Conservation (phyloP, 2,888 invertebrate species). For the Prosapia bicincta region DNA sequence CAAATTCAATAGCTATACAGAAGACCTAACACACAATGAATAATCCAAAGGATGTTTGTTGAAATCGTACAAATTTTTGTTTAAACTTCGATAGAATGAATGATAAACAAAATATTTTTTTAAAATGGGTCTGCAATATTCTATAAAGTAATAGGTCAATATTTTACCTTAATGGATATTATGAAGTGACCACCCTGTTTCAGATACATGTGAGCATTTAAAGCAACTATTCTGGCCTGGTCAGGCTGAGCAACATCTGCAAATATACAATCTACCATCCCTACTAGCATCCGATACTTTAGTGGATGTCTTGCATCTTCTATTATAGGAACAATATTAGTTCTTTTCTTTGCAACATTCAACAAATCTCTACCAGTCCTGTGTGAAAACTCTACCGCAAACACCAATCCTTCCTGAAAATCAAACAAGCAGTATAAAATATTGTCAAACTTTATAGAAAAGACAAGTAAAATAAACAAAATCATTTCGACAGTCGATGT, state of each 20-base stretch:
- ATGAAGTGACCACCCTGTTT: conserved; percentile 98
- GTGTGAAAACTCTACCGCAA: conserved; percentile 99
- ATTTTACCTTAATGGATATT: conserved; percentile 96
- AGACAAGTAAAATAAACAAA: too few species aligned
- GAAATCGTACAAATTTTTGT: too few species aligned
- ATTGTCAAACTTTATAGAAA: too few species aligned
- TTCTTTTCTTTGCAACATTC: conserved; percentile 97
- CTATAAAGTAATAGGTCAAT: too few species aligned
- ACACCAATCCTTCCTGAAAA: conserved; percentile 97
- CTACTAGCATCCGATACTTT: conserved; percentile 98
- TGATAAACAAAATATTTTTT: too few species aligned
- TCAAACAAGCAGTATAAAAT: too few species aligned
- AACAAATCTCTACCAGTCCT: conserved; percentile 95
- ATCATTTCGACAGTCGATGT: too few species aligned
- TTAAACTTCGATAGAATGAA: too few species aligned
- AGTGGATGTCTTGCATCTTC: conserved; percentile 99
- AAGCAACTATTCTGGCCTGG: conserved; percentile 94
- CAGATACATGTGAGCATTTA: conserved; percentile 95
- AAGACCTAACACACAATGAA: too few species aligned
- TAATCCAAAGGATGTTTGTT: too few species aligned
- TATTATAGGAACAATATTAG: conserved; percentile 98
- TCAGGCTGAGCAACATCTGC: conserved; percentile 99
- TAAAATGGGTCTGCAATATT: too few species aligned
- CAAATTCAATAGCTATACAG: too few species aligned
- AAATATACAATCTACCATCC: conserved; percentile 98